Evolutionary conservation across 2,113 vertebrate genomes (phyloP).

Genomic region (Ptyas mucosa): DNA sequence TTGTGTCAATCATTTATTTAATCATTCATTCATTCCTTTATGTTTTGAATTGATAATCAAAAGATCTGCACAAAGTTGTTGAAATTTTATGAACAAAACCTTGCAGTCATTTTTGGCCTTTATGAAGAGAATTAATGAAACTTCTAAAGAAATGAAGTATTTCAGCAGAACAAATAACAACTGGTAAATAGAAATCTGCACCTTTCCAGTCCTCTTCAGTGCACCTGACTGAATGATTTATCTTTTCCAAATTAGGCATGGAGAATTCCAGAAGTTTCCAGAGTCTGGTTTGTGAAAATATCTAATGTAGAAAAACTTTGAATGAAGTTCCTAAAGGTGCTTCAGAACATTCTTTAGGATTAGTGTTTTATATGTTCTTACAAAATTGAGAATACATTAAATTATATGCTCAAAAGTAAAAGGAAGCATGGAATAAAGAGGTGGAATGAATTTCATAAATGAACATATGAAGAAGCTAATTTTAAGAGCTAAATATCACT

Average conservation of each 20-base stretch:
- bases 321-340: constrained; percentile 5
- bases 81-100: constrained; percentile 40
- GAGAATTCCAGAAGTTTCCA: not conserved
- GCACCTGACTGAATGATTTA: not conserved
- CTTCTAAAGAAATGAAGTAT: constrained; percentile 18
- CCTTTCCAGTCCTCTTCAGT: not conserved
- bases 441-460: not conserved
- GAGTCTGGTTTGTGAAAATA: not conserved
- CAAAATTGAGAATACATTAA: not conserved
- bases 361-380: not conserved
- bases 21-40: not conserved
- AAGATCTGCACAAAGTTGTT: constrained; percentile 18
- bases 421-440: not conserved
- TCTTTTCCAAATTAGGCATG: not conserved
- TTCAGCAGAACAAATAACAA: not conserved
- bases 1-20: not conserved
- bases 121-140: constrained; percentile 26
- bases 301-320: not conserved
- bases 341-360: not conserved
- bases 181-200: not conserved
- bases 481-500: not conserved
- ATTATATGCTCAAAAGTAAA: not conserved
- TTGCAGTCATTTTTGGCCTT: constrained; percentile 40
- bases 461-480: not conserved
- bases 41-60: not conserved